A percentile compares a stretch with the other conserved stretches of the same genome.
These are phyloP conservation scores for Lampris megalopsis DNA, from an alignment of 2,113 vertebrate genomes.

Conservation along the genomic window DNA sequence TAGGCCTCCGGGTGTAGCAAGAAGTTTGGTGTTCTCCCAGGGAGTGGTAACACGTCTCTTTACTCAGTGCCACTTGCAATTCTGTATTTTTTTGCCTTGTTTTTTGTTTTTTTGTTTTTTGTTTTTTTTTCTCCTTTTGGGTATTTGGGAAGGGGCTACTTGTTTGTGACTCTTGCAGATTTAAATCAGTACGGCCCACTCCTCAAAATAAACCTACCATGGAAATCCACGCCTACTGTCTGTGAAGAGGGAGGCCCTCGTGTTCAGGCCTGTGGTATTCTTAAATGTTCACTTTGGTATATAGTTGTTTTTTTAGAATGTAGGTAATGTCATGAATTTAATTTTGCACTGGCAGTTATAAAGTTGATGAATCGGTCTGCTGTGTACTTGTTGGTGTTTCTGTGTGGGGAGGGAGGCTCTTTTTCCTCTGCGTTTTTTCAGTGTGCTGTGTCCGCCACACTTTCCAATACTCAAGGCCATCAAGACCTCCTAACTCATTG, in stretches of 20 bases:
- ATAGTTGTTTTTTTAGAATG: too few species aligned
- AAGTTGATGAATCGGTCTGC: too few species aligned
- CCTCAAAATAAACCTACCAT: slow-evolving; percentile 60
- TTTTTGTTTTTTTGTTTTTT: slow-evolving; percentile 61
- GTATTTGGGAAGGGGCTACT: slow-evolving; percentile 66
- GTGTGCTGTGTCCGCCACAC: slow-evolving; percentile 83
- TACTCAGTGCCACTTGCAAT: slow-evolving; percentile 62
- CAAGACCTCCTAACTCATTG: slow-evolving; percentile 82
- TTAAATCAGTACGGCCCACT: slow-evolving; percentile 62
- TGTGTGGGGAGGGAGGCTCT: slow-evolving; percentile 73
- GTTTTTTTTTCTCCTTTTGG: slow-evolving; percentile 55
- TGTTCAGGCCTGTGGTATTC: slow-evolving; percentile 71
- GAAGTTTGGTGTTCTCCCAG: slow-evolving; percentile 53
- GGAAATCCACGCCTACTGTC: slow-evolving; percentile 64
- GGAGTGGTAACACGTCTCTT: slow-evolving; percentile 74
- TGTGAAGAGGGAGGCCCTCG: slow-evolving; percentile 71
- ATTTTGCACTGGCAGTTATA: too few species aligned
- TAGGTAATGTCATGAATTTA: too few species aligned
- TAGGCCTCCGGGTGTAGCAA: slow-evolving; percentile 71
- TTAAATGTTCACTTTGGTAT: slow-evolving; percentile 68
- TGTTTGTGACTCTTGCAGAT: slow-evolving; percentile 85
- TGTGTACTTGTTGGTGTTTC: slow-evolving; percentile 33
- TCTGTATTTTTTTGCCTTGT: slow-evolving; percentile 40
- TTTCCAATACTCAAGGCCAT: slow-evolving; percentile 79
- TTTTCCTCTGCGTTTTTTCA: slow-evolving; percentile 80